phyloP scores from a whole-genome alignment of 2,888 invertebrate species.

The Rotaria socialis region DNA sequence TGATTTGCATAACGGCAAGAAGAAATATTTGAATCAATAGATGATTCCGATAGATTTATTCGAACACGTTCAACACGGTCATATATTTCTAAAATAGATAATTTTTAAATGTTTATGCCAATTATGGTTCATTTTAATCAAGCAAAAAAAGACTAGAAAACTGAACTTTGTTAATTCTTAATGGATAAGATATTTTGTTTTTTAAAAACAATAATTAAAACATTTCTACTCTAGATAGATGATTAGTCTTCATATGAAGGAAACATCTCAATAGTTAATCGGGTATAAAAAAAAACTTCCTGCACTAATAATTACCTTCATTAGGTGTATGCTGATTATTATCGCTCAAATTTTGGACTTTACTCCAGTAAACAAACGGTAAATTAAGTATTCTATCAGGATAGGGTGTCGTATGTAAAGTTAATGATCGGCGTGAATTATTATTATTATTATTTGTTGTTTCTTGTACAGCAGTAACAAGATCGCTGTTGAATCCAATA shows the following conservation, averaged over 20 bases:
- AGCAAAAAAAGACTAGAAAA: no score
- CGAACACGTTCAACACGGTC: constrained; percentile 19
- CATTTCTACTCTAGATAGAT: no score
- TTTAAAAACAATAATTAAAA: no score
- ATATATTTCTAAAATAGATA: neutral
- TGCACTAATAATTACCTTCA: no score
- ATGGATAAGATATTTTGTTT: no score
- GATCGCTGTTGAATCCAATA: neutral
- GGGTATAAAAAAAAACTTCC: no score
- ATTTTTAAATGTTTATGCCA: neutral
- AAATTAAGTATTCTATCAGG: neutral
- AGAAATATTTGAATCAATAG: neutral
- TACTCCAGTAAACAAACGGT: neutral
- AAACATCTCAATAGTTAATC: no score
- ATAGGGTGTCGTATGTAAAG: neutral
- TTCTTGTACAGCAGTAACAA: neutral
- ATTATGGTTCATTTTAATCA: no score
- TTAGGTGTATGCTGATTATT: neutral
- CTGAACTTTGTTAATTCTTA: no score
- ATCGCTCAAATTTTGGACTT: neutral
- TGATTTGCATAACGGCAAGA: neutral
- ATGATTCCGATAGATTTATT: neutral
- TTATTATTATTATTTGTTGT: neutral
- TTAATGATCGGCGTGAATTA: neutral
- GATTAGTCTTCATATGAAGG: no score